phyloP scores from a whole-genome alignment of 2,113 vertebrate genomes.

The Anthoscopus minutus region DNA sequence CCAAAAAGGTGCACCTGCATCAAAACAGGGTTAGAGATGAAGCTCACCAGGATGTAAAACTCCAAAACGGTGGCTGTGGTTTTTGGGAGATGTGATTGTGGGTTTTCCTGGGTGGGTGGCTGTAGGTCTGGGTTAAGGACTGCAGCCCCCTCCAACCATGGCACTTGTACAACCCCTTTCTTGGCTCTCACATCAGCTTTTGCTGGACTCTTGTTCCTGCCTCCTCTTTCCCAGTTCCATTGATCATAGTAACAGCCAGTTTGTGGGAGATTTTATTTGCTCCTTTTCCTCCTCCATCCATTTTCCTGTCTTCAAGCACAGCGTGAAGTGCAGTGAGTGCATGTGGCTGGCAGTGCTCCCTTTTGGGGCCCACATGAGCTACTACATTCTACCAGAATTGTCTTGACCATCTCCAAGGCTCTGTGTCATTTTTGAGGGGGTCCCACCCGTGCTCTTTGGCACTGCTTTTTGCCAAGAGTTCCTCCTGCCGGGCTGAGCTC shows the following conservation, averaged over 20 bases:
- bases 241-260: background rate
- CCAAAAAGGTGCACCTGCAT: background rate
- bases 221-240: background rate
- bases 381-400: background rate
- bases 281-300: background rate
- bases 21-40: background rate
- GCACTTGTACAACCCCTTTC: background rate
- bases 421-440: background rate
- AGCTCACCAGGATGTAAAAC: background rate
- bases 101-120: background rate
- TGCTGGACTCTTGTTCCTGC: background rate
- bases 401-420: background rate
- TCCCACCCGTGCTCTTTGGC: background rate
- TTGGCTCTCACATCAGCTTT: background rate
- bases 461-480: background rate
- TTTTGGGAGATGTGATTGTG: background rate
- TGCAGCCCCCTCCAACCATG: fast-evolving
- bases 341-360: background rate
- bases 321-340: background rate
- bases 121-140: background rate
- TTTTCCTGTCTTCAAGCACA: constrained; percentile 9
- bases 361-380: background rate
- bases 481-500: background rate
- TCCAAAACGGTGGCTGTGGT: background rate
- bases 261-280: background rate